Evolutionary conservation across 2,113 vertebrate species (phyloP).

Genomic region (Setophaga coronata): DNA sequence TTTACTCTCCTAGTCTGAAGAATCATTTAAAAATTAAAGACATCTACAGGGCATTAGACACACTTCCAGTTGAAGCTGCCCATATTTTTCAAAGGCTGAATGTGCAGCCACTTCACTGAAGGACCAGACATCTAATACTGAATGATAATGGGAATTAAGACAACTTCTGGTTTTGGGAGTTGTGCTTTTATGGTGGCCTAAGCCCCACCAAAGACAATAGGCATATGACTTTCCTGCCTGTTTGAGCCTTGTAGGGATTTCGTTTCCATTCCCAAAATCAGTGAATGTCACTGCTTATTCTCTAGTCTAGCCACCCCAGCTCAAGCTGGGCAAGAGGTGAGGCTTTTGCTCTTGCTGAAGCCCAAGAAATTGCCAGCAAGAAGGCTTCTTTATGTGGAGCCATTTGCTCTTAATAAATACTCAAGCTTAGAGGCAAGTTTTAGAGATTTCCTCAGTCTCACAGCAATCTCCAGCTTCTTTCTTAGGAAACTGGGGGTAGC

Average conservation of each 20-base stretch:
- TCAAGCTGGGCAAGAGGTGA: not conserved
- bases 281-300: not conserved
- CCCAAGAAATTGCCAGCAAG: not conserved
- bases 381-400: not conserved
- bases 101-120: not conserved
- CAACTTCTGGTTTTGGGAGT: not conserved
- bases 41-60: not conserved
- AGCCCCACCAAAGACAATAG: not conserved
- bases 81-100: not conserved
- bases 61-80: not conserved
- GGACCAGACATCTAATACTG: not conserved
- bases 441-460: not conserved
- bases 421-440: not conserved
- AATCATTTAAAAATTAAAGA: conserved; percentile 6
- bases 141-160: not conserved
- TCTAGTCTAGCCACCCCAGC: not conserved
- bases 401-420: not conserved
- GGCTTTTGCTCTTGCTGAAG: not conserved
- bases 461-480: not conserved
- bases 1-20: conserved; percentile 8
- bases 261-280: not conserved
- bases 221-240: not conserved
- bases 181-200: not conserved
- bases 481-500: not conserved
- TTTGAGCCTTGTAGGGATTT: not conserved